phyloP scores from a whole-genome alignment of 1,140 invertebrate genomes.

The Drosophila subpulchrella region DNA sequence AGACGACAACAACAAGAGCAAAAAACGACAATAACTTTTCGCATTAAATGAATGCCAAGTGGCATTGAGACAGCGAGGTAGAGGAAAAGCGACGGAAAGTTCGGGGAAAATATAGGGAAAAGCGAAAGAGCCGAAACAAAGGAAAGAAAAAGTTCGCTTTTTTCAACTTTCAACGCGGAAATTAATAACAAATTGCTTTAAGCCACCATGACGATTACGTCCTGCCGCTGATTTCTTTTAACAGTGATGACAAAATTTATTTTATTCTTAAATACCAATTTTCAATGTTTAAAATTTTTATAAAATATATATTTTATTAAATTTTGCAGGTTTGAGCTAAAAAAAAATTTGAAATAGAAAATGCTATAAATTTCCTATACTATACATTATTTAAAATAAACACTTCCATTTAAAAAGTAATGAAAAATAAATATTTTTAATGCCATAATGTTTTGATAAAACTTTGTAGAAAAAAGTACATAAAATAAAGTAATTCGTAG shows the following conservation, averaged over 20 bases:
- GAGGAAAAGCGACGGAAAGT: conserved; percentile 18
- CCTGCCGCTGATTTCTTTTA: conserved; percentile 24
- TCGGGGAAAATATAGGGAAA: neutral
- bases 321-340: no score
- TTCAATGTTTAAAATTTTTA: no score
- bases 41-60: conserved; percentile 67
- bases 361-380: no score
- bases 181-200: conserved; percentile 83
- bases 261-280: neutral
- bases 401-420: no score
- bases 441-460: no score
- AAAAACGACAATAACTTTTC: conserved; percentile 76
- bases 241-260: neutral
- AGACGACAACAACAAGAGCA: conserved; percentile 42
- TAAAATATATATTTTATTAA: no score
- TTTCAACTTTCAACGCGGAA: conserved; percentile 76
- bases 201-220: conserved; percentile 72
- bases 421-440: no score
- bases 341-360: no score
- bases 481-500: no score
- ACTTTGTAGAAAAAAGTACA: no score
- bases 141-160: conserved; percentile 56
- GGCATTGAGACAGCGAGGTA: conserved; percentile 34
- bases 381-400: no score
- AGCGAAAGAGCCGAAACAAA: conserved; percentile 36